Percentiles rank a stretch among this genome's conserved stretches.
Conservation (phyloP, 2,797 vertebrate genomes). For the Acanthopagrus latus region DNA sequence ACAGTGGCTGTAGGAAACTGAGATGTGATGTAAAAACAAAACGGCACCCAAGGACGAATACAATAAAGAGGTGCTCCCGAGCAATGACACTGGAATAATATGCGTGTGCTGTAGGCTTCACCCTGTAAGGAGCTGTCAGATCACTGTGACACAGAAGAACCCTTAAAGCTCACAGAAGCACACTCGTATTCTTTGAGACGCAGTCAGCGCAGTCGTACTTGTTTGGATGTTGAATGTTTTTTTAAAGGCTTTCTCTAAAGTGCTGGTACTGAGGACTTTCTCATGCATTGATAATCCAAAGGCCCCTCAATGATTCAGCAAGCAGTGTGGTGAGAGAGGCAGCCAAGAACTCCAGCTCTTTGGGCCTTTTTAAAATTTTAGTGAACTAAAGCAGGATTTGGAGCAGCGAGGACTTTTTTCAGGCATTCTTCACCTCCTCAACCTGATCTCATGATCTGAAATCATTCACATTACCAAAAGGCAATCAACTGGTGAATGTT, state of each 20-base stretch:
- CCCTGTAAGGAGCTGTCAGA: conserved; percentile 56
- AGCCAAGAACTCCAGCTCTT: conserved; percentile 69
- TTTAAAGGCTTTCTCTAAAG: conserved; percentile 65
- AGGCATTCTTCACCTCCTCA: conserved; percentile 54
- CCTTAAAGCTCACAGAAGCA: conserved; percentile 57
- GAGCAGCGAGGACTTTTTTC: conserved; percentile 29
- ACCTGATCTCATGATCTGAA: conserved; percentile 36
- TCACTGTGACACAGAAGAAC: conserved; percentile 53
- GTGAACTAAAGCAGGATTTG: conserved; percentile 64
- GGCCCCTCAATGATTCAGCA: conserved; percentile 81
- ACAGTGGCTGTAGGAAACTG: neutral
- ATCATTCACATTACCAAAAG: conserved; percentile 40
- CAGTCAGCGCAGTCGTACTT: conserved; percentile 48
- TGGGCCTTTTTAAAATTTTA: conserved; percentile 74
- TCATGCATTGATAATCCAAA: conserved; percentile 81
- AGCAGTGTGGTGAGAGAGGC: conserved; percentile 52
- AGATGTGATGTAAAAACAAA: conserved; percentile 19
- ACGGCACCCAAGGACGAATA: conserved; percentile 1
- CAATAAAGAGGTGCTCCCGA: conserved; percentile 15
- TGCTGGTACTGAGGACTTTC: conserved; percentile 74
- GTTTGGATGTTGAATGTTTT: conserved; percentile 64
- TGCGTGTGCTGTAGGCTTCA: conserved; percentile 27
- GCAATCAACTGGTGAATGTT: conserved; percentile 13
- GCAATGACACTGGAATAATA: conserved; percentile 32
- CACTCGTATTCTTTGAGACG: conserved; percentile 57